phyloP scores from a whole-genome alignment of 1,140 invertebrate genomes.

The Drosophila ficusphila region DNA sequence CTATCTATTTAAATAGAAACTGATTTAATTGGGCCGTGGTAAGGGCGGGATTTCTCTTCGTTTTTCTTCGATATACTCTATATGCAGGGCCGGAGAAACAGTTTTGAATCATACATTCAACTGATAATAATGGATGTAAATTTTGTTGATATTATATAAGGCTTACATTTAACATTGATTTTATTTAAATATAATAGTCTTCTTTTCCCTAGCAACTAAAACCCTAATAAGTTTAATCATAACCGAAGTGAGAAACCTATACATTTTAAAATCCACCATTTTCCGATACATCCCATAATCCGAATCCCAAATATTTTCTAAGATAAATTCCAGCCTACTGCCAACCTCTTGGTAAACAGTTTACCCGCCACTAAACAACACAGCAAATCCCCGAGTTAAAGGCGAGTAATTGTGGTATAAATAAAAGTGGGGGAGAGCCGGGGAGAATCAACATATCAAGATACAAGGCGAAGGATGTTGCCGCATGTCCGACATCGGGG shows the following conservation, averaged over 20 bases:
- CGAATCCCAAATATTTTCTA: constrained; percentile 5
- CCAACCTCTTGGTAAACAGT: constrained; percentile 17
- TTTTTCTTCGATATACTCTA: too few relatives aligned
- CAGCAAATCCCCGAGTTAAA: constrained; percentile 53
- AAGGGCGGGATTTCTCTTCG: too few relatives aligned
- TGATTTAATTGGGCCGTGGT: too few relatives aligned
- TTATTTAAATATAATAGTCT: too few relatives aligned
- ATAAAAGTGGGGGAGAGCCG: constrained; percentile 42
- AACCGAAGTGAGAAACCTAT: not conserved
- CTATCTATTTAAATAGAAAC: too few relatives aligned
- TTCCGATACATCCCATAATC: constrained; percentile 3
- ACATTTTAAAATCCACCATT: not conserved
- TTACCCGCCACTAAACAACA: constrained; percentile 21
- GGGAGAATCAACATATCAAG: constrained; percentile 69
- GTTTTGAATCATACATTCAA: too few relatives aligned
- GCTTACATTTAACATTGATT: too few relatives aligned
- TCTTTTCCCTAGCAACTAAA: too few relatives aligned
- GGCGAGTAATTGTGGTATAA: constrained; percentile 72
- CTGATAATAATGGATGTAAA: too few relatives aligned
- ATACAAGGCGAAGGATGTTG: constrained; percentile 66
- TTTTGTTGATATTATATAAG: too few relatives aligned
- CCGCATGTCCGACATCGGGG: constrained; percentile 6
- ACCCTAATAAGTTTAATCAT: too few relatives aligned
- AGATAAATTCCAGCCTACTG: not conserved
- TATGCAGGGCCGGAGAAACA: too few relatives aligned